Conservation (phyloP, 2,888 invertebrate species). For the Drosophila ustulata region DNA sequence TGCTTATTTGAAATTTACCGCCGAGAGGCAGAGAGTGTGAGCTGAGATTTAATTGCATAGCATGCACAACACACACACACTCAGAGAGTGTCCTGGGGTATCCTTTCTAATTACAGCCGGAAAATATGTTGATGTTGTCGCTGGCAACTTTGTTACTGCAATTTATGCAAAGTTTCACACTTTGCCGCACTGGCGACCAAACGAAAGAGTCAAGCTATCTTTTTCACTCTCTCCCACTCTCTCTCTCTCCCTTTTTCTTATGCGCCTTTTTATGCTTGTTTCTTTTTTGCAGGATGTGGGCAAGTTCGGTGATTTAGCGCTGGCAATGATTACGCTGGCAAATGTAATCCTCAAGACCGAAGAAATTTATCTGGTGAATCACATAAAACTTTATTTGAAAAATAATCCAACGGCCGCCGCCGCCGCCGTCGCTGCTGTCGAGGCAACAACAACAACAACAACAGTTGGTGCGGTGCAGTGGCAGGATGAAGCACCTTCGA, state of each 20-base stretch:
- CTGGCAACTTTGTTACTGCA: conserved; percentile 68
- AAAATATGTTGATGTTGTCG: conserved; percentile 75
- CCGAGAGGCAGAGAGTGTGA: conserved; percentile 28
- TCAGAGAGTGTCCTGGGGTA: conserved; percentile 23
- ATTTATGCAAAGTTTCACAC: conserved; percentile 76
- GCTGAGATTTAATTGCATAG: conserved; percentile 62
- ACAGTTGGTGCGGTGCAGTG: conserved; percentile 37
- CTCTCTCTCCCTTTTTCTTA: neutral
- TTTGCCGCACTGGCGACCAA: conserved; percentile 65
- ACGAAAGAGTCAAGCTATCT: conserved; percentile 18
- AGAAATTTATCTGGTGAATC: conserved; percentile 85
- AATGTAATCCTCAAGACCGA: conserved; percentile 85
- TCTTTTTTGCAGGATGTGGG: conserved; percentile 77
- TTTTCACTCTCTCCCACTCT: conserved; percentile 7
- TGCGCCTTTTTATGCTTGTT: neutral
- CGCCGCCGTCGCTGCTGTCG: conserved; percentile 11
- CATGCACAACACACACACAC: conserved; percentile 24
- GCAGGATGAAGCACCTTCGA: conserved; percentile 78
- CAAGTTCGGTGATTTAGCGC: conserved; percentile 84
- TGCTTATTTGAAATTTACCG: conserved; percentile 59
- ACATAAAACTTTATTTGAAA: conserved; percentile 85
- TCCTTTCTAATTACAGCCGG: conserved; percentile 69
- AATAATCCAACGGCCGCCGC: conserved; percentile 80
- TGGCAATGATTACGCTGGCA: conserved; percentile 84
- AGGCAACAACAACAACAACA: conserved; percentile 24